Conservation (phyloP, 2,797 vertebrate genomes). For the Astyanax mexicanus region DNA sequence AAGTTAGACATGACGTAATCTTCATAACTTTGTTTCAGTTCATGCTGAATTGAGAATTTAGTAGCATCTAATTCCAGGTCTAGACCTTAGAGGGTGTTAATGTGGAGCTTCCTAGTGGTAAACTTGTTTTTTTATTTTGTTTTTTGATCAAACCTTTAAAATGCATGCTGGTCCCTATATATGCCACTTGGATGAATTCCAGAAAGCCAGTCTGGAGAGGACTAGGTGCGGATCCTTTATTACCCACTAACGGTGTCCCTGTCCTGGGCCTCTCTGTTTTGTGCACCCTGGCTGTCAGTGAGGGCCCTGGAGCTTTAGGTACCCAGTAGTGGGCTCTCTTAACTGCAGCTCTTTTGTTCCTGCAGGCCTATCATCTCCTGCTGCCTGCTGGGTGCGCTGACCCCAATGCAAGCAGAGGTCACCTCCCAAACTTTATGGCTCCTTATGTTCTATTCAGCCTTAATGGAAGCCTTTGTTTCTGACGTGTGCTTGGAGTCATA, state of each 20-base stretch:
- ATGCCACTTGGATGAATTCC: not conserved
- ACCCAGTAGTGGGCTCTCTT: constrained; percentile 9
- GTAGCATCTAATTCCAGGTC: too few relatives aligned
- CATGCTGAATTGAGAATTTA: too few relatives aligned
- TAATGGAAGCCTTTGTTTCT: constrained; percentile 39
- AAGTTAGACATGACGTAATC: too few relatives aligned
- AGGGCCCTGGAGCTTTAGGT: constrained; percentile 65
- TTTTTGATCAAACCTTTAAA: too few relatives aligned
- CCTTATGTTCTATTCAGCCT: constrained; percentile 47
- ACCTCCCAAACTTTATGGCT: constrained; percentile 38
- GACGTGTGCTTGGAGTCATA: constrained; percentile 41
- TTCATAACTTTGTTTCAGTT: too few relatives aligned
- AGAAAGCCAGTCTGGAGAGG: constrained; percentile 16
- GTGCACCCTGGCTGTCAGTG: constrained; percentile 62
- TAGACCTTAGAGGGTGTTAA: too few relatives aligned
- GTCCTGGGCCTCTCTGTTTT: constrained; percentile 64
- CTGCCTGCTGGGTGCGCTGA: constrained; percentile 25
- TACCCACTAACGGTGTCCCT: constrained; percentile 63
- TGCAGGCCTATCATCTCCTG: constrained; percentile 36
- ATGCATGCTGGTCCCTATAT: too few relatives aligned
- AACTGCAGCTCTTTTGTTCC: constrained; percentile 48
- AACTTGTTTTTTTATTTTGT: too few relatives aligned
- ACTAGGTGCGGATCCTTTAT: constrained; percentile 68
- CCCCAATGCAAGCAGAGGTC: constrained; percentile 25
- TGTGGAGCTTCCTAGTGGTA: too few relatives aligned